Percentiles rank a stretch among this genome's conserved stretches.
phyloP scores from a whole-genome alignment of 2,797 vertebrate genomes.

The Perodicticus potto region DNA sequence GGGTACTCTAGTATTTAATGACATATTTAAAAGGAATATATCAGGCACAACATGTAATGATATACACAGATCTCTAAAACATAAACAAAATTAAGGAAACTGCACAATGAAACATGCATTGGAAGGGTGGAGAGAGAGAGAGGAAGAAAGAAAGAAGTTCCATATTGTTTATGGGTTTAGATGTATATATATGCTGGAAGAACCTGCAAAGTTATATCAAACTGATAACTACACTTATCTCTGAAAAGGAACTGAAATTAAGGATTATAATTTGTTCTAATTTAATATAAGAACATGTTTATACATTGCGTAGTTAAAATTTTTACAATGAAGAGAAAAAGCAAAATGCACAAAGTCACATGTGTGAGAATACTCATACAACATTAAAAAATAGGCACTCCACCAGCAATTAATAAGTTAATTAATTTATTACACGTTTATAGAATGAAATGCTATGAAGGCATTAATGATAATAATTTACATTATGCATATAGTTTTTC shows the following conservation, averaged over 20 bases:
- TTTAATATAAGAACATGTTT: conserved; percentile 32
- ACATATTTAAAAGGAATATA: neutral
- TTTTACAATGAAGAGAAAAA: neutral
- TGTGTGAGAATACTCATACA: neutral
- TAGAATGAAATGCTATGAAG: neutral
- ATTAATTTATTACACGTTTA: neutral
- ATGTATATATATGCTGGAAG: neutral
- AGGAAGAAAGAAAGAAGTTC: neutral
- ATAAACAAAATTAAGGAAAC: conserved; percentile 29
- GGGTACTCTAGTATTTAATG: neutral
- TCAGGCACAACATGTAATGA: neutral
- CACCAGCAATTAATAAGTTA: neutral
- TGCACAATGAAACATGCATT: neutral
- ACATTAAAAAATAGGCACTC: neutral
- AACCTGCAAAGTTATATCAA: neutral
- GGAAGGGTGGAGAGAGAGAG: too few relatives aligned
- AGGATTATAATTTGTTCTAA: neutral
- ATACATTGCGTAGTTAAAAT: conserved; percentile 7
- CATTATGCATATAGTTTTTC: neutral
- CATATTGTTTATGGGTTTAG: neutral
- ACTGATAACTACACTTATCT: neutral
- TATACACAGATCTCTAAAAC: neutral
- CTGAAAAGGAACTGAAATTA: conserved; percentile 7
- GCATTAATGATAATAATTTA: neutral
- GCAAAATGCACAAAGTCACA: neutral